Percentiles rank a stretch among this genome's conserved stretches.
These are phyloP conservation scores for Apoda limacodes DNA, from an alignment of 2,888 invertebrate species.

Conservation along the genomic window DNA sequence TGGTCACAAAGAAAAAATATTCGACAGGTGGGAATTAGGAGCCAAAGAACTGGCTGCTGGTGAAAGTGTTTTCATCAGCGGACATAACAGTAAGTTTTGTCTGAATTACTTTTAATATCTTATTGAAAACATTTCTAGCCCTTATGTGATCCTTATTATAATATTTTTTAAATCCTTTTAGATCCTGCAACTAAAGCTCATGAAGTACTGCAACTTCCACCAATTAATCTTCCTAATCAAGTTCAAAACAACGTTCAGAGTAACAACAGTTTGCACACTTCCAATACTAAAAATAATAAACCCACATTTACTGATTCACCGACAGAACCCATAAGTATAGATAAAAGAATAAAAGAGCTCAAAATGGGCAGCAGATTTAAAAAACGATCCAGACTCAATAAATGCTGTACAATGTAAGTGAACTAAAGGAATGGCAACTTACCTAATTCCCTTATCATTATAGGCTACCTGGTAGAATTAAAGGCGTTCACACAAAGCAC, in stretches of 20 bases:
- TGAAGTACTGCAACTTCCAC: constrained; percentile 33
- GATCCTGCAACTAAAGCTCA: constrained; percentile 19
- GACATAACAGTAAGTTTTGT: constrained; percentile 31
- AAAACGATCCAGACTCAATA: too few relatives aligned
- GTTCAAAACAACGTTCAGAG: constrained; percentile 19
- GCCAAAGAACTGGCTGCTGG: constrained; percentile 41
- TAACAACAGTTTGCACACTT: constrained; percentile 8
- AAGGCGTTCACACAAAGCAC: too few relatives aligned
- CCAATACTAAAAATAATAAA: constrained; percentile 6
- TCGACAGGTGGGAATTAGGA: constrained; percentile 36
- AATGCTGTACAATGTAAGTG: too few relatives aligned
- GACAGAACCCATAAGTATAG: constrained; percentile 37
- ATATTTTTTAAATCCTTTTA: too few relatives aligned
- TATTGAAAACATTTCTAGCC: too few relatives aligned
- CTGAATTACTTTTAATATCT: too few relatives aligned
- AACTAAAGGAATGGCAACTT: too few relatives aligned
- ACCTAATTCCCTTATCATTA: too few relatives aligned
- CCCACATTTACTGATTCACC: neutral
- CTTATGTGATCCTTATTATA: too few relatives aligned
- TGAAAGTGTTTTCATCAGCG: constrained; percentile 36
- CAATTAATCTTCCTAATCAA: constrained; percentile 36
- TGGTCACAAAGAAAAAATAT: constrained; percentile 20
- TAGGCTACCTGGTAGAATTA: too few relatives aligned
- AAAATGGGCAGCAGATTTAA: constrained; percentile 33
- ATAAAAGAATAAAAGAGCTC: constrained; percentile 42